phyloP scores from a whole-genome alignment of 2,113 vertebrate genomes.

The Melanerpes formicivorus region DNA sequence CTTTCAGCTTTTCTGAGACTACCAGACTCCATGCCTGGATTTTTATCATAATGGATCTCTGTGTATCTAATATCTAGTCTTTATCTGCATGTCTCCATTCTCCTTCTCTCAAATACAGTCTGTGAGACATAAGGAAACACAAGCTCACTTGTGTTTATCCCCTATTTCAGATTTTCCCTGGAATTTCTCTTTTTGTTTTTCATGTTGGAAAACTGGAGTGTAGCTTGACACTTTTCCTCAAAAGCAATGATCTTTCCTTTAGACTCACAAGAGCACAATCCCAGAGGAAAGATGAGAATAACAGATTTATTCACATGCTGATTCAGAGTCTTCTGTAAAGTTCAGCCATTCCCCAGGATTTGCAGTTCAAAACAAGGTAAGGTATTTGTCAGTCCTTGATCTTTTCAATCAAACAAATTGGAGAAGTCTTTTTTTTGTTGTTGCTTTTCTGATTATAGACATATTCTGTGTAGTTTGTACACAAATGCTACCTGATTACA shows the following conservation, averaged over 20 bases:
- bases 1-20: not conserved
- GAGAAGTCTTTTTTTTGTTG: not conserved
- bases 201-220: not conserved
- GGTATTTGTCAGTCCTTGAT: conserved; percentile 40
- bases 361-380: conserved; percentile 48
- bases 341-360: conserved; percentile 61
- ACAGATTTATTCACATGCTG: not conserved
- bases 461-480: not conserved
- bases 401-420: not conserved
- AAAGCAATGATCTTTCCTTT: conserved; percentile 49
- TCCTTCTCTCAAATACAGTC: not conserved
- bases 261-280: not conserved
- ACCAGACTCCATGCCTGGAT: not conserved
- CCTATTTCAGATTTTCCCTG: not conserved
- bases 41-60: not conserved
- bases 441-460: not conserved
- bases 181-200: not conserved
- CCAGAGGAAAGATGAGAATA: conserved; percentile 25
- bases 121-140: not conserved
- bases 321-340: conserved; percentile 48
- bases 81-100: not conserved
- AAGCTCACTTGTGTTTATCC: not conserved
- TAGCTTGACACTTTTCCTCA: conserved; percentile 24
- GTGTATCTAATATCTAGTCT: not conserved
- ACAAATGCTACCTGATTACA: not conserved